Base-by-base conservation (phyloP, 1,140 invertebrate species). In the Lycorma delicatula region DNA sequence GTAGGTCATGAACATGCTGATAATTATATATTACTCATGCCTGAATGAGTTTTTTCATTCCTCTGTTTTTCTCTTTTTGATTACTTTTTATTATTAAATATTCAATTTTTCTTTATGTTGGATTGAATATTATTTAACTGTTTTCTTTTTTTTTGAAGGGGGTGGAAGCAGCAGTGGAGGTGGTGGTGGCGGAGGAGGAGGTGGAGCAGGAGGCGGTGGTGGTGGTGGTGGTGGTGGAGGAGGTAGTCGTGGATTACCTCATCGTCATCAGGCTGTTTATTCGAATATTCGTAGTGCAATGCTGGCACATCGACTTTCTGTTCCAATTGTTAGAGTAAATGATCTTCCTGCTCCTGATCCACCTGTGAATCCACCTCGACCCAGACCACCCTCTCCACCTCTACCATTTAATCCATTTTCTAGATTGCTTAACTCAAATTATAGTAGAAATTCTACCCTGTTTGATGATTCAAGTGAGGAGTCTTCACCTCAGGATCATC, bases 401-500 rank as follows among this genome's bases (percentile, higher is more conserved):
- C n/a, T 20, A 27, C 27, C 54, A 53, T 18, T 27, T 58, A 69
- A 44, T 44, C 41, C 41, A 5, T 44, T 44, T 25, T 68, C 72
- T 12, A 61, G 72, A 38, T 74, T 75, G 53, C 62, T 75, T 26
- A 71, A 73, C 63, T 72, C 72, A 0, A 52, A 70, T 0, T 72
- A 74, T 60, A 63, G 66, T 1, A 66, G 68, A 31, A 63, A 66
- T 3, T 63, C 66, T 7, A 70, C 68, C 64, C 69, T 69, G 5
- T 69, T 71, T 47, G 71, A 71, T 29, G 68, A 68, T 16, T 70
- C 73, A 58, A 72, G 74, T 53, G 72, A 74, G 48, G 63, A 66
- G 12, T 69, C 58, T 18, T 58, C 64, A 22, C 38, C 58, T 25
- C 54, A 56, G 27, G 61, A 60, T 11, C 48, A 53, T 7, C 55